Evolutionary conservation across 2,797 vertebrate species (phyloP), one percentile per base, ranked within the genome.

Genomic region (Moxostoma hubbsi): DNA sequence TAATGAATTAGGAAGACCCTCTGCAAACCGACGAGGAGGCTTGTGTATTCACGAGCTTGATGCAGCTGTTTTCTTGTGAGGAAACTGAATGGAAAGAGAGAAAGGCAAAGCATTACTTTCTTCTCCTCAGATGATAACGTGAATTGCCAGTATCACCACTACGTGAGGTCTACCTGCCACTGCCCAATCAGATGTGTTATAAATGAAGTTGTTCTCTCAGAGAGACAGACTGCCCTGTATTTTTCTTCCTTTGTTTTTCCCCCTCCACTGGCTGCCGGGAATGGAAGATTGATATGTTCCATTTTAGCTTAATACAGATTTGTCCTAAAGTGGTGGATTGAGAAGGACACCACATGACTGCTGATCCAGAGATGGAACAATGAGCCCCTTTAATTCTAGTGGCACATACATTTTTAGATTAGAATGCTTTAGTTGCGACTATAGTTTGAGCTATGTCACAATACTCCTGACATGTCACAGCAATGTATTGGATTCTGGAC

Each of bases 131-230:
- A 36, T 36, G 36, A 36, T 36, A 36, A 4, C 4, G 36, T 36
- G 36, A 36, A 36, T 36, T 74, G 57, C 77, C 7, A 10, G 63
- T 16, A 15, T 72, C 18, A 50, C 57, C 13, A 49, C 58, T 67
- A 45, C 6, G 12, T 68, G 53, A 51, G 57, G 54, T 43, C 59
- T 72, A 67, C 75, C 80, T 81, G 72, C 68, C 68, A 57, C 36
- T 6, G 24, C 71, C 87, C 89, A 89, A 90, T 90, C 90, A 90
- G 86, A 88, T 89, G 89, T 67, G 58, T 82, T 73, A 80, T 62
- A 77, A 71, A 77, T 80, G 73, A 84, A 82, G 73, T 73, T 43
- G 51, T 77, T 73, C 58, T 59, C 64, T 80, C 73, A 65, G 68
- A n/a, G 51, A 73, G 69, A 73, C 59, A 47, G 65, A 77, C 9